Base-by-base conservation (phyloP, 2,888 invertebrate species). In the Brenthis daphne region DNA sequence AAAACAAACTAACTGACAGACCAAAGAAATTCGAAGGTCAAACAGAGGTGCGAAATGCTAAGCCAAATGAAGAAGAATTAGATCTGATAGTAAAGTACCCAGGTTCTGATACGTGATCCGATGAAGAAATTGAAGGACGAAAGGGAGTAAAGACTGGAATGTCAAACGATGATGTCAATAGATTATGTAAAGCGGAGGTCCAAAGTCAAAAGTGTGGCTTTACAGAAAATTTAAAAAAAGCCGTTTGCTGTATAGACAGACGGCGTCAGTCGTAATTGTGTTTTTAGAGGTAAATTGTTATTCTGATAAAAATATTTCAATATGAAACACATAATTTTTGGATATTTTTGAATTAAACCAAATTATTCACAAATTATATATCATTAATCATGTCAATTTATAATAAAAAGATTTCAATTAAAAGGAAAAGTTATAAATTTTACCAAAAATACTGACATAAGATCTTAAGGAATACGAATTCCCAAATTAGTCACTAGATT, bases 21-120 rank as follows among this genome's bases (percentile, higher is more conserved):
- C 86, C 89, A n/a, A 90, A 88, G 74, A 88, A 86, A 71, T 85
- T 85, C 14, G 90, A 89, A 76, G 86, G 82, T 0, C 80, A 80
- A 66, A 87, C 87, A 3, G 89, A 90, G 79, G 84, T 87, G 11
- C 83, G 89, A 56, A 79, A 78, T 61, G 84, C 83, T 14, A 89
- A 87, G 71, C 88, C 86, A 1, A 84, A 81, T 54, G 89, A 92
- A 54, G 93, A 92, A 70, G 93, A 93, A 77, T 79, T 93, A 77
- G 89, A 93, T 80, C 82, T 93, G 75, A 92, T 93, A 68, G 90
- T 90, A 57, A 93, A 89, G 75, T 93, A 92, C 64, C 91, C 88
- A 53, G 87, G 88, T 67, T 82, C 92, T 79, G 92, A 92, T 81
- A 93, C 93, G 89, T 93, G 93, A 93, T 93, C 93, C 93, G 92